Conservation (phyloP, 2,888 invertebrate genomes). For the Electrophaes corylata region DNA sequence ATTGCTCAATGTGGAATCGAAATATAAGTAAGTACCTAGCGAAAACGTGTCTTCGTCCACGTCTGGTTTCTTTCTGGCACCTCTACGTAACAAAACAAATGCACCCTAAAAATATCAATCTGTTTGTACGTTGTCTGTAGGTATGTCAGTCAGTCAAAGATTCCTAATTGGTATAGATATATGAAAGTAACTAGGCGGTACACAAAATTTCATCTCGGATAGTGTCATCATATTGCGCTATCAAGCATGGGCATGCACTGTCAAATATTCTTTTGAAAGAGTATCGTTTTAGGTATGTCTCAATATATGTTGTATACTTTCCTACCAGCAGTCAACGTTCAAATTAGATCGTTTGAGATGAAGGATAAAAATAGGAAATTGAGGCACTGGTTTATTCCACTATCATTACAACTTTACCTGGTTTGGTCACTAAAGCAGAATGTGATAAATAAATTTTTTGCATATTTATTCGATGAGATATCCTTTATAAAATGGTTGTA, state of each 20-base stretch:
- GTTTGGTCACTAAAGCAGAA: not conserved
- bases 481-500: not conserved
- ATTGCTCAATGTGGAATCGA: not conserved
- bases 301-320: slow-evolving; percentile 73
- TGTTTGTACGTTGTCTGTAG: no score
- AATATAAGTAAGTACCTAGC: slow-evolving; percentile 8
- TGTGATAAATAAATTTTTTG: not conserved
- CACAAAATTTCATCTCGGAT: slow-evolving; percentile 63
- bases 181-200: slow-evolving; percentile 33
- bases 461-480: not conserved
- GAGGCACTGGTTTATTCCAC: slow-evolving; percentile 5
- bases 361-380: no score
- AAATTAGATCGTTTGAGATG: slow-evolving; percentile 61
- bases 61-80: no score
- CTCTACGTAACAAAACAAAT: no score
- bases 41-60: no score
- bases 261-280: no score
- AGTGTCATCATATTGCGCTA: slow-evolving; percentile 70
- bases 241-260: slow-evolving; percentile 78
- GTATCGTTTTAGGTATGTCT: slow-evolving; percentile 69
- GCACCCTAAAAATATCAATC: no score
- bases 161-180: no score
- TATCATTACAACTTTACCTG: not conserved
- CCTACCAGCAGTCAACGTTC: slow-evolving; percentile 66
- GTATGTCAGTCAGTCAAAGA: no score